Percentiles rank a stretch among this genome's conserved stretches.
Evolutionary conservation across 2,797 vertebrate genomes (phyloP).

Genomic region (Mormyrus proboscirostris): DNA sequence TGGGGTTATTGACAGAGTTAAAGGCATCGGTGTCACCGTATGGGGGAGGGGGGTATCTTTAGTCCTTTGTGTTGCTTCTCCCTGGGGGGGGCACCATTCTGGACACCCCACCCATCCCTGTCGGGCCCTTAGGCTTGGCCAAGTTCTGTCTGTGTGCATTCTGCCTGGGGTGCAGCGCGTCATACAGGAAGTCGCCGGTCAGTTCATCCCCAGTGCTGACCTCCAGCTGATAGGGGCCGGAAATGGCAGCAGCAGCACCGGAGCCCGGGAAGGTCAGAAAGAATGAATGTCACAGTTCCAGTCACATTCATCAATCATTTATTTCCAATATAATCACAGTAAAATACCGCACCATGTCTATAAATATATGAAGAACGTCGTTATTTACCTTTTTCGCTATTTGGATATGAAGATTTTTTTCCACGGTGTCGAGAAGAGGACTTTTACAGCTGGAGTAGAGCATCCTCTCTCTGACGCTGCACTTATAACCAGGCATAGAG

Average conservation of each 20-base stretch:
- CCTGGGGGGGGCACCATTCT: constrained; percentile 78
- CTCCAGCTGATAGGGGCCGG: constrained; percentile 70
- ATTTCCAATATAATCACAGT: background rate
- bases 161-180: constrained; percentile 94
- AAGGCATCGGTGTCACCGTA: constrained; percentile 33
- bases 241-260: background rate
- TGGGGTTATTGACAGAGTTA: constrained; percentile 19
- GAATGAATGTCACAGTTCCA: background rate
- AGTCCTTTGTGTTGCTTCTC: constrained; percentile 73
- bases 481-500: constrained; percentile 80
- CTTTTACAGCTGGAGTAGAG: constrained; percentile 82
- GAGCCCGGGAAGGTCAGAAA: background rate
- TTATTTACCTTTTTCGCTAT: constrained; percentile 69
- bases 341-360: background rate
- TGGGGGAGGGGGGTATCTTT: constrained; percentile 39
- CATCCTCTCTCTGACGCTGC: constrained; percentile 82
- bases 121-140: constrained; percentile 87
- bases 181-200: constrained; percentile 87
- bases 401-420: constrained; percentile 67
- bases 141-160: constrained; percentile 90
- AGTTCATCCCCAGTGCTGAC: constrained; percentile 88
- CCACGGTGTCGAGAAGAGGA: constrained; percentile 71
- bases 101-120: constrained; percentile 79
- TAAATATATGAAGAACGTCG: background rate
- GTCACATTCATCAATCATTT: background rate